Conservation (phyloP, 2,888 invertebrate genomes). For the Apantesis nais region DNA sequence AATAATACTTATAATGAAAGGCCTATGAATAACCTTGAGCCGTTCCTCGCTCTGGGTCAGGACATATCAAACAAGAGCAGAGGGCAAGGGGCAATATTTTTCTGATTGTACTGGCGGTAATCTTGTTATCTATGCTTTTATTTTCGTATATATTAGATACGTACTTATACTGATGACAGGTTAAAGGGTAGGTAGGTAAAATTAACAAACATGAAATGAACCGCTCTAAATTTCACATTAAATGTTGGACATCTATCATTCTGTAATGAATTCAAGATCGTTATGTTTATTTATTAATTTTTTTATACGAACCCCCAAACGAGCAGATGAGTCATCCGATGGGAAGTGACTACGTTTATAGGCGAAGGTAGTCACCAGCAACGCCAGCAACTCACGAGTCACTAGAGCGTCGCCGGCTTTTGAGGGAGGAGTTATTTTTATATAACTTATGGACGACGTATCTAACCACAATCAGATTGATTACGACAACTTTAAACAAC, state of each 20-base stretch:
- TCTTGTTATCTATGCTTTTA: not conserved
- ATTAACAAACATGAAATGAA: not conserved
- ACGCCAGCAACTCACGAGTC: too few relatives aligned
- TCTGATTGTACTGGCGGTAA: not conserved
- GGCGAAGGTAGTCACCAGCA: too few relatives aligned
- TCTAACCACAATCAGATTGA: not conserved
- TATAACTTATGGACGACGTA: not conserved
- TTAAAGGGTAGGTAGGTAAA: not conserved
- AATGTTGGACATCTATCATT: not conserved
- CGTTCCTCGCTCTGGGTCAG: not conserved
- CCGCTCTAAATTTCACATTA: not conserved
- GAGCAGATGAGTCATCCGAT: too few relatives aligned
- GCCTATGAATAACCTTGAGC: not conserved
- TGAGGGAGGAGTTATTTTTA: not conserved
- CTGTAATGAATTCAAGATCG: not conserved
- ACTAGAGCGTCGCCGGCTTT: too few relatives aligned
- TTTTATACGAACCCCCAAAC: too few relatives aligned
- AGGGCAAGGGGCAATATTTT: not conserved
- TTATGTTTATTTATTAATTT: not conserved
- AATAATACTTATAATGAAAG: too few relatives aligned
- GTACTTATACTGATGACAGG: not conserved
- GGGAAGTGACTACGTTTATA: too few relatives aligned
- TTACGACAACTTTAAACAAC: not conserved
- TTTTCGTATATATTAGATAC: not conserved
- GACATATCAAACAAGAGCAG: not conserved